phyloP scores from a whole-genome alignment of 2,888 invertebrate genomes.

The Acanthococcus lagerstroemiae region DNA sequence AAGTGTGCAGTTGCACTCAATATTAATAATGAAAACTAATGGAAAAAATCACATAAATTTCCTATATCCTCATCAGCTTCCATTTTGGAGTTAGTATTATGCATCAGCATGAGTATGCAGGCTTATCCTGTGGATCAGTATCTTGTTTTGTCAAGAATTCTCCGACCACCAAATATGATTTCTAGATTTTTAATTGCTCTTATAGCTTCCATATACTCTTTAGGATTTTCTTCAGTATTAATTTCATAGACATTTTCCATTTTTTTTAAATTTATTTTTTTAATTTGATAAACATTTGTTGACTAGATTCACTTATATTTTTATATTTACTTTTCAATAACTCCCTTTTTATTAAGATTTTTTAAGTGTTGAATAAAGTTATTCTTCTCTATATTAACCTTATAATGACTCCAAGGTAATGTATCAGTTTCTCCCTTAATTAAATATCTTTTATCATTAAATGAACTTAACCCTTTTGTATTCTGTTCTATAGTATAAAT shows the following conservation, averaged over 20 bases:
- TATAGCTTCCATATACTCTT: neutral
- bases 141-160: neutral
- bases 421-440: neutral
- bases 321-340: neutral
- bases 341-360: neutral
- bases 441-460: conserved; percentile 1
- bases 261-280: neutral
- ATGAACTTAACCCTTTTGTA: neutral
- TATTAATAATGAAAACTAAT: neutral
- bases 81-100: neutral
- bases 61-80: neutral
- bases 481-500: neutral
- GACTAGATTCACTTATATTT: neutral
- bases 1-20: too few relatives aligned
- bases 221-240: neutral
- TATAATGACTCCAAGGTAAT: conserved; percentile 1
- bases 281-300: neutral
- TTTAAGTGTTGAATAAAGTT: conserved; percentile 1
- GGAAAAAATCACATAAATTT: neutral
- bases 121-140: neutral
- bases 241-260: neutral
- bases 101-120: neutral
- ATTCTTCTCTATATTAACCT: neutral
- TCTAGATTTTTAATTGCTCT: neutral
- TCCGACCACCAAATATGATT: neutral